These are phyloP conservation scores for Pteronura brasiliensis DNA, from an alignment of 2,113 vertebrate species.

Conservation along the genomic window DNA sequence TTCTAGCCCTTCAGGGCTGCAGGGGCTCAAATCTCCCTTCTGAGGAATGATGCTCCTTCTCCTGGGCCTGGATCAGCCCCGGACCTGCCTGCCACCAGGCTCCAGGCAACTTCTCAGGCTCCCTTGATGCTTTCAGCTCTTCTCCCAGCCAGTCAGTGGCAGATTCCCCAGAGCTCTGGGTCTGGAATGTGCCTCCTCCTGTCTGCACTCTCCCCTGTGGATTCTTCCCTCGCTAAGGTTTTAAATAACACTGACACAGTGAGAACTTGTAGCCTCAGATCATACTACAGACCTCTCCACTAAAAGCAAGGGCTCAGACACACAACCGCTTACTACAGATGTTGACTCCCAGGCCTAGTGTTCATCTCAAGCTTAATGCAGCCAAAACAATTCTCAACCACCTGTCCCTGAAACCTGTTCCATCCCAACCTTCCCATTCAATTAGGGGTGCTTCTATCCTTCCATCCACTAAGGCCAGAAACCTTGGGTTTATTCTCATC, in stretches of 20 bases:
- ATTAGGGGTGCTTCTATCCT: too few relatives aligned
- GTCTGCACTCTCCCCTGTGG: not conserved
- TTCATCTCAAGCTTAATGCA: not conserved
- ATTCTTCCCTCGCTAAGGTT: not conserved
- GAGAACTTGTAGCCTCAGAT: not conserved
- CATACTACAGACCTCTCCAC: too few relatives aligned
- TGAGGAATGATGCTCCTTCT: rapidly evolving
- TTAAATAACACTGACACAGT: not conserved
- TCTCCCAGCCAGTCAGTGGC: not conserved
- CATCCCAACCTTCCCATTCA: not conserved
- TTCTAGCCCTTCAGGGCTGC: not conserved
- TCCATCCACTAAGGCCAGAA: not conserved
- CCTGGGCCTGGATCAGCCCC: not conserved
- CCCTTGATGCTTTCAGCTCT: not conserved
- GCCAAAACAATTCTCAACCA: not conserved
- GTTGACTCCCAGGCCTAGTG: rapidly evolving
- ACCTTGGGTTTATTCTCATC: not conserved
- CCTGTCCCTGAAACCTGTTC: not conserved
- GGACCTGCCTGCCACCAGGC: rapidly evolving
- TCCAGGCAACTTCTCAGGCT: not conserved
- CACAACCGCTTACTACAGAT: not conserved
- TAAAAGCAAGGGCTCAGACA: not conserved
- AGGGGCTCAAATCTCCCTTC: too few relatives aligned
- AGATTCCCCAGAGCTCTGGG: not conserved
- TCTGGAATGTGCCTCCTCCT: not conserved